These are phyloP conservation scores for Ectropis crepuscularia DNA, from an alignment of 2,888 invertebrate species.

Conservation along the genomic window DNA sequence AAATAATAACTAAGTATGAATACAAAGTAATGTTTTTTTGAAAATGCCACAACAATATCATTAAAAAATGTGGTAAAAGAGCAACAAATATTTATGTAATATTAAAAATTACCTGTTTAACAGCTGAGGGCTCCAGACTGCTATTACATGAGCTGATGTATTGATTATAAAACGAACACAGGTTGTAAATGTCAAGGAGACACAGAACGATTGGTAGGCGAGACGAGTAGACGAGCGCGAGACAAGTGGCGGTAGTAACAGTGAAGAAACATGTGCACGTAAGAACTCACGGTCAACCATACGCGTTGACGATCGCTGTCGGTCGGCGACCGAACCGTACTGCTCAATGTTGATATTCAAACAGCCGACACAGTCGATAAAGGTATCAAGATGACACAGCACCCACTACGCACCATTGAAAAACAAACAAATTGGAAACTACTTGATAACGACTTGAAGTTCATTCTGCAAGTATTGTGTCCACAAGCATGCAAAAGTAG, in stretches of 20 bases:
- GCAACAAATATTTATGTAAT: neutral
- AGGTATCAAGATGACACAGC: neutral
- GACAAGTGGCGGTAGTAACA: neutral
- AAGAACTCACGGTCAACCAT: neutral
- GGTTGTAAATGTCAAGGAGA: neutral
- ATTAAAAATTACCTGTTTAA: neutral
- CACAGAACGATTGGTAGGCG: neutral
- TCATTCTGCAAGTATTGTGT: no score
- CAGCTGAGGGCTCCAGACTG: neutral
- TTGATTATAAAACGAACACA: neutral
- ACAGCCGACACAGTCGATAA: neutral
- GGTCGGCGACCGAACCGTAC: conserved; percentile 3
- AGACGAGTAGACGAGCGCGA: neutral
- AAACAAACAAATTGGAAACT: neutral
- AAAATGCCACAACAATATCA: neutral
- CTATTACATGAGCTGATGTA: neutral
- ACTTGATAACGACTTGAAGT: no score
- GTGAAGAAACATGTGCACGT: neutral
- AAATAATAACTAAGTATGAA: no score
- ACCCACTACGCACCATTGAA: neutral
- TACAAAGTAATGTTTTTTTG: neutral
- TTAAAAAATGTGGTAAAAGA: neutral
- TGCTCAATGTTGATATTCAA: neutral
- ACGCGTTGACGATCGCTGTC: conserved; percentile 7
- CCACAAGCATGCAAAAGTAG: no score